These are phyloP conservation scores for Panonychus citri DNA, from an alignment of 1,140 invertebrate genomes.

Conservation along the genomic window DNA sequence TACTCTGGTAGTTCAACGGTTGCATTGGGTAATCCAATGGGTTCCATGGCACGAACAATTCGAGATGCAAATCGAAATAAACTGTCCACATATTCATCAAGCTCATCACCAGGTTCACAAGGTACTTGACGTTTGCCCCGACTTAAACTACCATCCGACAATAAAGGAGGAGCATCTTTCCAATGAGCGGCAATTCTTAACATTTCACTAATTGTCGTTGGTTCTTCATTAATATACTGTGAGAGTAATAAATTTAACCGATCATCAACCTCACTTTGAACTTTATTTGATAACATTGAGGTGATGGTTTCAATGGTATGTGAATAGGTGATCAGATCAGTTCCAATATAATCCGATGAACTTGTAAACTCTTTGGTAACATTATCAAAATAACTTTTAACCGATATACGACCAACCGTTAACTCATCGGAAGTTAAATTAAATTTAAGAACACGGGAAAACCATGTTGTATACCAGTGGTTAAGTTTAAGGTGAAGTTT, in stretches of 20 bases:
- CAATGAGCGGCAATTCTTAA: background rate
- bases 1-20: constrained; percentile 16
- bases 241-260: background rate
- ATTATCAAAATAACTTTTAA: background rate
- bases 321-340: background rate
- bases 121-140: constrained; percentile 15
- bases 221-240: background rate
- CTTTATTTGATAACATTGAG: background rate
- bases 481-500: background rate
- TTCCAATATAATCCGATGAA: background rate
- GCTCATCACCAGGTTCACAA: constrained; percentile 17
- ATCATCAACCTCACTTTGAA: background rate
- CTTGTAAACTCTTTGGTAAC: background rate
- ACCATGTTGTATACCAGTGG: background rate
- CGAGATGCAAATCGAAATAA: constrained; percentile 15
- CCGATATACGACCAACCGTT: background rate
- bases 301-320: background rate
- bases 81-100: constrained; percentile 19
- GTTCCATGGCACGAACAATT: constrained; percentile 13
- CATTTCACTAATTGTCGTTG: background rate
- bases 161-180: background rate
- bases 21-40: constrained; percentile 13
- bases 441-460: background rate
- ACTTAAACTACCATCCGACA: background rate
- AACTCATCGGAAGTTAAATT: background rate